Base-by-base conservation (phyloP, 2,113 vertebrate genomes). In the Desmodus rotundus region DNA sequence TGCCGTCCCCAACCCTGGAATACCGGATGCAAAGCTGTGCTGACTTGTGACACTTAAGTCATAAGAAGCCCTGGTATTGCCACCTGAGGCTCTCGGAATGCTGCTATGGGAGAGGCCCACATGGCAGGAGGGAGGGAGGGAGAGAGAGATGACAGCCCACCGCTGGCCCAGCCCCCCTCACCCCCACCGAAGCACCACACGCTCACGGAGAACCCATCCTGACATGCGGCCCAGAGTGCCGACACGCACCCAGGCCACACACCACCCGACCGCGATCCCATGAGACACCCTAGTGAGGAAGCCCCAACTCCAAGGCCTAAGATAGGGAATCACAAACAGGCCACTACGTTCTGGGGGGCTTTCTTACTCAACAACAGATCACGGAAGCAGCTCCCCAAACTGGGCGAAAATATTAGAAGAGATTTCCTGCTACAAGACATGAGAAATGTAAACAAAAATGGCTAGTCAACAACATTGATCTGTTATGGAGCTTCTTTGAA, bases 1-100 rank as follows among this genome's bases (percentile, higher is more conserved):
- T 28, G 50, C 3, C 12, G 14, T 4, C 26, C 33, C 45, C 52
- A 45, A n/a, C 20, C 33, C 28, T 28, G 12, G 68, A 24, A 74
- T 0, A 2, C 0, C 7, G 8, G 24, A 95, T 31, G 56, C 0
- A 1, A 41, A 73, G 16, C 22, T 10, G 4, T 4, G 19, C 36
- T 33, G 47, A 11, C 72, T 68, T 85, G 45, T 41, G 41, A 74
- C 54, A 70, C 16, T 22, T 3, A 17, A 33, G 22, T 74, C 20
- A 0, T 9, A 41, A 17, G 77, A 36, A 70, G 19, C n/a, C 28
- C 16, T 54, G 36, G 7, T 19, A 17, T 11, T 45, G n/a, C 28
- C 17, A 15, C 83, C 73, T 20, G 41, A 63, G 72, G 45, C 17
- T 68, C 70, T 26, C 10, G 52, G 50, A 33, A 56, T 6, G 20